Conservation (phyloP, 2,888 invertebrate species). For the Kryphioiulus occultus region DNA sequence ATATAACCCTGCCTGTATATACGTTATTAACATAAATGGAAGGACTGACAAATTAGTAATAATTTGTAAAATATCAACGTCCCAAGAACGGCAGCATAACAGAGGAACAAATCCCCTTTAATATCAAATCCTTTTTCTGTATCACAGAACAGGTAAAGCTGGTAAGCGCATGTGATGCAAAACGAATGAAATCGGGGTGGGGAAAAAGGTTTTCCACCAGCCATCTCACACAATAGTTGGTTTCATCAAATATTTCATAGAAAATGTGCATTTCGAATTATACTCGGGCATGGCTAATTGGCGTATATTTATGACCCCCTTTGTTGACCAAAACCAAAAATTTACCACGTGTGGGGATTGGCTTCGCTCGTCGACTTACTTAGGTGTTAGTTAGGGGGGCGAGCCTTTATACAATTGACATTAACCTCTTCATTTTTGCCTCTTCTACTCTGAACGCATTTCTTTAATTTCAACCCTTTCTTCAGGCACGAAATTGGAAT, state of each 20-base stretch:
- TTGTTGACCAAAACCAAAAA: constrained; percentile 45
- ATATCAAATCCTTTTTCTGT: neutral
- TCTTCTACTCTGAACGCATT: neutral
- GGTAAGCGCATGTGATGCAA: neutral
- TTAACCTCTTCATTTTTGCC: constrained; percentile 31
- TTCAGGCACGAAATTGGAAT: constrained; percentile 28
- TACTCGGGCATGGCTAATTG: constrained; percentile 22
- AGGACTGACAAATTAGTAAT: neutral
- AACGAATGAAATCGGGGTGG: neutral
- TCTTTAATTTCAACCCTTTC: constrained; percentile 35
- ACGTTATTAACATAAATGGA: no score
- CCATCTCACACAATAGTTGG: constrained; percentile 4
- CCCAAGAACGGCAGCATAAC: neutral
- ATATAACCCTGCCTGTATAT: neutral
- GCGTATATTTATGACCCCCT: constrained; percentile 43
- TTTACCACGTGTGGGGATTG: constrained; percentile 41
- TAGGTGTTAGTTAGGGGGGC: constrained; percentile 29
- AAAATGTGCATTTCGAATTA: constrained; percentile 20
- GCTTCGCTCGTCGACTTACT: constrained; percentile 35
- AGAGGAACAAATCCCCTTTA: neutral
- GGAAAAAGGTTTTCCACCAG: neutral
- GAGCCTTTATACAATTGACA: constrained; percentile 35
- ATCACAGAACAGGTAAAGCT: neutral
- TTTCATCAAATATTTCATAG: constrained; percentile 26
- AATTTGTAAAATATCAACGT: neutral